Evolutionary conservation across 2,888 invertebrate genomes (phyloP).

Genomic region (Luperina testacea): DNA sequence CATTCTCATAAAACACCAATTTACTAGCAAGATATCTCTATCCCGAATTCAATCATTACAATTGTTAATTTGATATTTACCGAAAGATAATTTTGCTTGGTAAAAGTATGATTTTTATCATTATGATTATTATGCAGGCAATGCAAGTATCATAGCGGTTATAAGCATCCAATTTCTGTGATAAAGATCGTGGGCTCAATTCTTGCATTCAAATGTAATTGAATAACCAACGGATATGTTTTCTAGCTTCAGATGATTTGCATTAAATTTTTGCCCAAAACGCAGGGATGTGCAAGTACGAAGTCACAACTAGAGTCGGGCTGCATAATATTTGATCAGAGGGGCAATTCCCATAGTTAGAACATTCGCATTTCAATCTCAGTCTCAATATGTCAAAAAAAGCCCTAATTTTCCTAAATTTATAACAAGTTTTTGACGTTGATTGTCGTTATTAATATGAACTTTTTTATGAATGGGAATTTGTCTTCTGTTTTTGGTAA

Average conservation of each 20-base stretch:
- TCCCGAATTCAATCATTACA: conserved; percentile 41
- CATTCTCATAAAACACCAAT: conserved; percentile 51
- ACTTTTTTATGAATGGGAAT: background rate
- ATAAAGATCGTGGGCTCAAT: conserved; percentile 31
- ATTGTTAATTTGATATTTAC: conserved; percentile 38
- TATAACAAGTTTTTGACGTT: background rate
- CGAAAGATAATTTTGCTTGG: conserved; percentile 2
- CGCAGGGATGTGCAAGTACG: background rate
- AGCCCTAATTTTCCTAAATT: background rate
- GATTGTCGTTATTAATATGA: background rate
- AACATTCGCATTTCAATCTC: background rate
- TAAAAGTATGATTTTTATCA: conserved; percentile 44
- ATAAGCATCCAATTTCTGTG: conserved; percentile 37
- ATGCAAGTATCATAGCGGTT: conserved; percentile 22
- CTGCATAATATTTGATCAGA: background rate
- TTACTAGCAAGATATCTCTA: conserved; percentile 41
- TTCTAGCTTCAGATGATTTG: conserved; percentile 22
- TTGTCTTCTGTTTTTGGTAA: background rate
- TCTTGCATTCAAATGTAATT: conserved; percentile 31
- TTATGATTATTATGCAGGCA: conserved; percentile 11
- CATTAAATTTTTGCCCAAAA: conserved; percentile 26
- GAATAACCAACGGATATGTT: conserved; percentile 26
- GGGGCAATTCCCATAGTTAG: background rate
- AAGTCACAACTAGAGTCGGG: background rate
- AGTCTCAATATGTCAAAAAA: background rate